Conservation (phyloP, 2,797 vertebrate genomes). For the Hyperoplus immaculatus region DNA sequence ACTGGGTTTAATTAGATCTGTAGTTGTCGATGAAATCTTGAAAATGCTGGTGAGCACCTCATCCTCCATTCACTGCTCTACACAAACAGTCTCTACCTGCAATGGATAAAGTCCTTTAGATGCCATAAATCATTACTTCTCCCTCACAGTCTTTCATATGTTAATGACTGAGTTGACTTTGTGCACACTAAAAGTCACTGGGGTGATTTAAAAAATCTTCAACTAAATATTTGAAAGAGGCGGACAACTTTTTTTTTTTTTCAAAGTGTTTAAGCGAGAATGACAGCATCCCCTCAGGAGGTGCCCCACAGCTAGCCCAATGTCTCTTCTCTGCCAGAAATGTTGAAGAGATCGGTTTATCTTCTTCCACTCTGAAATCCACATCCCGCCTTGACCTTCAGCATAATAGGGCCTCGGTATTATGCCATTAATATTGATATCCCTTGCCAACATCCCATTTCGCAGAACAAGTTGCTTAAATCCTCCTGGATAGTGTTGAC, state of each 20-base stretch:
- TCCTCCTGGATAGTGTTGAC: slow-evolving; percentile 56
- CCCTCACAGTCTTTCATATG: slow-evolving; percentile 28
- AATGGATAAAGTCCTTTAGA: slow-evolving; percentile 17
- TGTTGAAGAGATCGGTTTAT: slow-evolving; percentile 60
- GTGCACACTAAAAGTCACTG: slow-evolving; percentile 43
- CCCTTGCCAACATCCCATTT: slow-evolving; percentile 41
- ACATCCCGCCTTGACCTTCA: slow-evolving; percentile 72
- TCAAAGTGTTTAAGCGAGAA: slow-evolving; percentile 23
- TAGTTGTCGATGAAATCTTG: neutral
- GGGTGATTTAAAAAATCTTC: slow-evolving; percentile 34
- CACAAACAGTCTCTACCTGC: slow-evolving; percentile 26
- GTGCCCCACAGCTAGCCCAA: slow-evolving; percentile 37
- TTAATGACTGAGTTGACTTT: slow-evolving; percentile 56
- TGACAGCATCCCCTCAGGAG: slow-evolving; percentile 58
- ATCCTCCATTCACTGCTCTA: slow-evolving; percentile 15
- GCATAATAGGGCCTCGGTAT: slow-evolving; percentile 75
- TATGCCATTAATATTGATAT: slow-evolving; percentile 80
- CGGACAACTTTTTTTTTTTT: neutral
- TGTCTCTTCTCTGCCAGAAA: slow-evolving; percentile 66
- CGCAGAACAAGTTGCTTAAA: slow-evolving; percentile 49
- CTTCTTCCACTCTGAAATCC: slow-evolving; percentile 57
- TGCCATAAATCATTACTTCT: slow-evolving; percentile 43
- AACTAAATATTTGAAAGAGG: slow-evolving; percentile 15
- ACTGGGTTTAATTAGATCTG: slow-evolving; percentile 9
- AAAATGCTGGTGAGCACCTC: slow-evolving; percentile 13